Conservation (phyloP, 2,888 invertebrate genomes). For the Hermodice carunculata region DNA sequence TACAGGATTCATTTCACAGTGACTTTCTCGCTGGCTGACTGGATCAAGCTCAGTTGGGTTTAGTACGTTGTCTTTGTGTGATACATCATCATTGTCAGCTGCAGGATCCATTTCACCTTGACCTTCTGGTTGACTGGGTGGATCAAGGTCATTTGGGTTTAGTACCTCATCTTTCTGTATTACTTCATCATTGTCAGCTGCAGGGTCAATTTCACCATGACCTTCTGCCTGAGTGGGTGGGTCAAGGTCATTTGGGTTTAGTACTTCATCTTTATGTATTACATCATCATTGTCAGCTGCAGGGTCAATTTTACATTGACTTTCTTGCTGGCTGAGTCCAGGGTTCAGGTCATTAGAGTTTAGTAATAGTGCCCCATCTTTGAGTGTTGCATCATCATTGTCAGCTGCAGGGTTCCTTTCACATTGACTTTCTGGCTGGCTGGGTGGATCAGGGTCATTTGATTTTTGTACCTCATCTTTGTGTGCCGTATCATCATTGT, state of each 20-base stretch:
- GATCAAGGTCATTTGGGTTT: not conserved
- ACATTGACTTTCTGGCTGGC: no score
- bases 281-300: not conserved
- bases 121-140: constrained; percentile 4
- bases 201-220: not conserved
- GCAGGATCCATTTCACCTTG: constrained; percentile 6
- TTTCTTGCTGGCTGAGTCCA: not conserved
- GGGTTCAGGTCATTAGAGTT: not conserved
- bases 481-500: no score
- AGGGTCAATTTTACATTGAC: not conserved
- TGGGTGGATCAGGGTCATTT: no score
- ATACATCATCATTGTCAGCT: no score
- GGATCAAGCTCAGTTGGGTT: no score
- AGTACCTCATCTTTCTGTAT: not conserved
- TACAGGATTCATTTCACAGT: no score
- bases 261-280: not conserved
- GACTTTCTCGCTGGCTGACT: no score
- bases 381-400: not conserved
- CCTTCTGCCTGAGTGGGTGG: not conserved
- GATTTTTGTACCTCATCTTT: no score
- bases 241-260: not conserved
- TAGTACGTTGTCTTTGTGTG: no score
- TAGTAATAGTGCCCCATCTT: not conserved
- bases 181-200: not conserved
- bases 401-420: not conserved